Base-by-base conservation (phyloP, 2,888 invertebrate genomes). In the Lithophane ornitopus region DNA sequence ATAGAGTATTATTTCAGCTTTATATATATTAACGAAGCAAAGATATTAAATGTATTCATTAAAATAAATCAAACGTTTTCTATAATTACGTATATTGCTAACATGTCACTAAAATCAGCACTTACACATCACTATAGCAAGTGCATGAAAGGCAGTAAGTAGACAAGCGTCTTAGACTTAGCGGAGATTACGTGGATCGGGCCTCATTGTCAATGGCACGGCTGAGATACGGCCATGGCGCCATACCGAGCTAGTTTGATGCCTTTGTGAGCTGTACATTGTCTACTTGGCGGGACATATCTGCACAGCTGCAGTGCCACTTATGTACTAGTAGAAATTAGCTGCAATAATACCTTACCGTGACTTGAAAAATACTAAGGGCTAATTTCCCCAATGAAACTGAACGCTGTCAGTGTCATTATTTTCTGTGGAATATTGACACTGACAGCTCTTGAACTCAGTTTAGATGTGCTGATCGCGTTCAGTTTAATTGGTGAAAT, bases 111-210 rank as follows among this genome's bases (percentile, higher is more conserved):
- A 12, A 7, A n/a, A 58, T 80, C 16, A 22, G n/a, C 46, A 61
- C 26, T 52, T 49, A 56, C 41, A 56, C 59, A 81, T 73, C 67
- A 63, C 67, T 58, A 56, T 41, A 70, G 44, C 69, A 77, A 67
- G 54, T 63, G 74, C 46, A 70, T 52, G 76, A 62, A 59, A 78
- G 63, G 74, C 69, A 70, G 71, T 63, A 78, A 70, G 67, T 59
- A 77, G 63, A 70, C 76, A 74, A 56, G 52, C 67, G 71, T 67
- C 82, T 77, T 72, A 74, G 65, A 65, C 70, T 75, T 85, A 86
- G 82, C 85, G 54, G 70, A 86, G 85, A 88, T 89, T 86, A 86
- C 79, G 77, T 72, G 80, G 80, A 87, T 85, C 72, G 70, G 75
- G 80, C 69, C 28, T 74, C 79, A 80, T 84, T 88, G 85, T 88